Conservation (phyloP, 2,113 vertebrate species). For the Bubo scandiacus region DNA sequence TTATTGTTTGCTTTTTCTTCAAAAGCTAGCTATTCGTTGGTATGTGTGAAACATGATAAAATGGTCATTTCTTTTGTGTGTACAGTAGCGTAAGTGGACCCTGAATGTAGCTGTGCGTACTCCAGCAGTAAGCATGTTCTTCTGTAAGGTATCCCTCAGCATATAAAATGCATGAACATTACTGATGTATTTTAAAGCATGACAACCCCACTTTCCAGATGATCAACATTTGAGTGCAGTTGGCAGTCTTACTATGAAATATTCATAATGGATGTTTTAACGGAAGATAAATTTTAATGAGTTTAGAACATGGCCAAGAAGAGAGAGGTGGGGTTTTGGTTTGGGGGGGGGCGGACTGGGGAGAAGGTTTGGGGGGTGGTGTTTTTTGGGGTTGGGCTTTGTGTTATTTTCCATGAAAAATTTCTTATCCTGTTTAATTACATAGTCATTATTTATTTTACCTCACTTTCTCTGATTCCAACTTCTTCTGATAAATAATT, state of each 20-base stretch:
- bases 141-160: not conserved
- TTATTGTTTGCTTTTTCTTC: not conserved
- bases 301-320: not conserved
- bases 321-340: not conserved
- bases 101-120: not conserved
- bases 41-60: not conserved
- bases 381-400: not conserved
- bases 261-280: conserved; percentile 15
- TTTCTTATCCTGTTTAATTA: conserved; percentile 34
- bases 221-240: not conserved
- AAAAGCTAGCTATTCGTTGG: not conserved
- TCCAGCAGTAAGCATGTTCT: not conserved
- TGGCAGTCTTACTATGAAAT: not conserved
- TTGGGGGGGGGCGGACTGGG: not conserved
- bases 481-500: not conserved
- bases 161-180: not conserved
- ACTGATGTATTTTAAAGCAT: not conserved
- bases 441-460: not conserved
- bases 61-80: not conserved
- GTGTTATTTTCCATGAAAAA: not conserved
- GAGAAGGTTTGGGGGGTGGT: not conserved
- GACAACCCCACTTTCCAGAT: not conserved
- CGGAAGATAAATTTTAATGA: not conserved
- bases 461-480: not conserved
- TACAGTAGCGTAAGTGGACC: not conserved